These are phyloP conservation scores for Ennomos fuscantarius DNA, from an alignment of 2,888 invertebrate species.

Conservation along the genomic window DNA sequence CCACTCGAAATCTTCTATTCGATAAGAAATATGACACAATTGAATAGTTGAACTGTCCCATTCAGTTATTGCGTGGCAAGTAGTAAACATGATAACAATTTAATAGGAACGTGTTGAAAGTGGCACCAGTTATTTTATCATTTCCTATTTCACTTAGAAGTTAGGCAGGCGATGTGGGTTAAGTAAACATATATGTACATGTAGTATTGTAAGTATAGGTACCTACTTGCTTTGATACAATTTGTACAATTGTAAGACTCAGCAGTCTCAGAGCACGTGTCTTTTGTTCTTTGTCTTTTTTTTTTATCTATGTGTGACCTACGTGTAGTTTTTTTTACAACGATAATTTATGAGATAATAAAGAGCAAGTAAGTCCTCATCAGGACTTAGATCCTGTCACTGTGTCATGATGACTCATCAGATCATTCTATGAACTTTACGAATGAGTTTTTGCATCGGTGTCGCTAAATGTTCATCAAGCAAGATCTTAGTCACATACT, in stretches of 20 bases:
- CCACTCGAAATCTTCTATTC: conserved; percentile 45
- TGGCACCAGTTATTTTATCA: conserved; percentile 54
- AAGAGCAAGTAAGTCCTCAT: neutral
- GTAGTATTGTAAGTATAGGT: conserved; percentile 19
- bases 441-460: conserved; percentile 5
- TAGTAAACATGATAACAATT: conserved; percentile 68
- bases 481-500: conserved; percentile 35
- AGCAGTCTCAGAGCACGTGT: neutral
- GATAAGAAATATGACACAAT: conserved; percentile 54
- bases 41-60: conserved; percentile 56
- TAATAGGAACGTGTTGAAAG: conserved; percentile 59
- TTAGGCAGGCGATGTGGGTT: conserved; percentile 38
- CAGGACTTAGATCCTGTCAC: conserved; percentile 5
- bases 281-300: conserved; percentile 3
- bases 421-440: conserved; percentile 28
- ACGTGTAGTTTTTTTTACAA: too few species aligned
- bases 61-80: conserved; percentile 62
- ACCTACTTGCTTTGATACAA: conserved; percentile 20
- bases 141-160: conserved; percentile 44
- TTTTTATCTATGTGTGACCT: neutral
- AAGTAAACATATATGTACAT: conserved; percentile 33
- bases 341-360: too few species aligned
- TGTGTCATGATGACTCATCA: conserved; percentile 21
- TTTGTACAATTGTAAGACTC: conserved; percentile 3
- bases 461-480: conserved; percentile 28